Evolutionary conservation across 2,888 invertebrate species (phyloP), one percentile per base, ranked within the genome.

Genomic region (Geophilus truncorum): DNA sequence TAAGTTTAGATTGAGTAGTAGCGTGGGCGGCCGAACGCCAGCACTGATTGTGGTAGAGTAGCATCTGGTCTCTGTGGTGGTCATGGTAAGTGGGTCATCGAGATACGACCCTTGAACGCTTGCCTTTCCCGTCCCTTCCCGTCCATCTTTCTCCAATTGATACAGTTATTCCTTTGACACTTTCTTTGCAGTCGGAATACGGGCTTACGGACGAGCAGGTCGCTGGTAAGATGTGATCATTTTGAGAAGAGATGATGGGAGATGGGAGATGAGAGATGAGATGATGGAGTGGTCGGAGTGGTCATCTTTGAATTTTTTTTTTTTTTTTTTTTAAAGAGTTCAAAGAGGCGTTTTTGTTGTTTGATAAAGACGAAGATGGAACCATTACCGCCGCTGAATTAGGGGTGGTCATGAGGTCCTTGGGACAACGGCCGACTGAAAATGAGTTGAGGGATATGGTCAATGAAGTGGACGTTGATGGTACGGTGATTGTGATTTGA

Each of bases 271-370:
- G 32, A 32, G 32, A 6, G 32, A 32, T 4, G 32, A 32, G 9
- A 6, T 32, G 32, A 6, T 4, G 32, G 32, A n/a, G n/a, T n/a
- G n/a, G n/a, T n/a, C n/a, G n/a, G n/a, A n/a, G n/a, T n/a, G n/a
- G n/a, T n/a, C n/a, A n/a, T 45, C 6, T 45, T n/a, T n/a, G 12
- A n/a, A 18, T n/a, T 45, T 45, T 45, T 5, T n/a, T 45, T n/a
- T n/a, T 45, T n/a, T 2, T 45, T 45, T 45, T 45, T 5, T 18
- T 3, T 3, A n/a, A n/a, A 92, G 95, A 95, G 88, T 95, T 94
- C 89, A 94, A 94, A 87, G 95, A 95, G 87, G 95, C 94, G 18
- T 95, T 95, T 87, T 94, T 94, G 93, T 90, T 95, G 70, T 95
- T 95, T 86, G 95, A 95, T 87, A 95, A 95, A 85, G 94, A 95